Conservation (phyloP, 2,113 vertebrate genomes). For the Sminthopsis crassicaudata region DNA sequence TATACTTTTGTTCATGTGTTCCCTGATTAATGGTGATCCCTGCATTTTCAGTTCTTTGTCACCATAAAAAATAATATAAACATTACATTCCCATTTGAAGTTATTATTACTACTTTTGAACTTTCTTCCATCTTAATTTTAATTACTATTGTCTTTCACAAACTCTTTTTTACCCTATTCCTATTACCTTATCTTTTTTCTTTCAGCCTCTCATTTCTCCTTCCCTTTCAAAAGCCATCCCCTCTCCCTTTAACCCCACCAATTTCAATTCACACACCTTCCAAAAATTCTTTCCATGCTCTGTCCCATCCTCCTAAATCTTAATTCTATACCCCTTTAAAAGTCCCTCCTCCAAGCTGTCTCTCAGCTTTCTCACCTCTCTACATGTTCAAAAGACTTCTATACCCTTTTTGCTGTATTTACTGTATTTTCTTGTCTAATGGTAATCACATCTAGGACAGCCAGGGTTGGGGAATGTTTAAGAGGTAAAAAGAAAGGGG, state of each 20-base stretch:
- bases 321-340: no score
- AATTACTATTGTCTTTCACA: not conserved
- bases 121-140: not conserved
- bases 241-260: not conserved
- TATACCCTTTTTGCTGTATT: not conserved
- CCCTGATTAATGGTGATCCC: not conserved
- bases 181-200: no score
- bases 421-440: not conserved
- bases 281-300: not conserved
- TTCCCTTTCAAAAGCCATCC: not conserved
- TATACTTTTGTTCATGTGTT: not conserved
- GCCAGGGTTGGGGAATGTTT: no score
- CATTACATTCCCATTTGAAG: not conserved
- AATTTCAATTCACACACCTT: not conserved
- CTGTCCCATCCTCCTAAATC: no score
- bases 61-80: not conserved
- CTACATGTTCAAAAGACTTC: no score
- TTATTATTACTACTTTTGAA: not conserved
- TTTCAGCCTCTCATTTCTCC: not conserved
- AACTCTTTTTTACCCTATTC: not conserved
- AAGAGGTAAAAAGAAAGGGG: no score
- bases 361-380: not conserved
- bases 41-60: not conserved
- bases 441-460: not conserved
- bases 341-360: not conserved